Conservation (phyloP, 1,140 invertebrate genomes). For the Rhagoletis pomonella region DNA sequence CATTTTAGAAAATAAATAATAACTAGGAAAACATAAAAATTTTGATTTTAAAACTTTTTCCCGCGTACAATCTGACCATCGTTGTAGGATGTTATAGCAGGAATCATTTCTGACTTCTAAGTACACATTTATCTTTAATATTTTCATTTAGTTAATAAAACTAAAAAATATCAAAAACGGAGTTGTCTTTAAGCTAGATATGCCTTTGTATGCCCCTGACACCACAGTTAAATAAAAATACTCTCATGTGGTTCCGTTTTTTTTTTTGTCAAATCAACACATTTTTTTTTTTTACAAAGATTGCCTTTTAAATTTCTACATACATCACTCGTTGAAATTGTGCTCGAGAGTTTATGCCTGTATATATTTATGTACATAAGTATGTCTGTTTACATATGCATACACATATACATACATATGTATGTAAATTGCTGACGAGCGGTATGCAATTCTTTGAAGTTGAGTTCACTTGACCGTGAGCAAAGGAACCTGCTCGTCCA, state of each 20-base stretch:
- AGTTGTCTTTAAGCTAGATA: neutral
- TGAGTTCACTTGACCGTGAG: slow-evolving; percentile 48
- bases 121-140: too few species aligned
- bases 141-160: too few species aligned
- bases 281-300: neutral
- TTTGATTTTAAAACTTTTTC: too few species aligned
- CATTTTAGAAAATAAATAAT: too few species aligned
- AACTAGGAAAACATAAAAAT: too few species aligned
- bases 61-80: too few species aligned
- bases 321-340: neutral
- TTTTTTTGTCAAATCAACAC: neutral
- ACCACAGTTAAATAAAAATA: too few species aligned
- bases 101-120: too few species aligned
- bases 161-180: too few species aligned
- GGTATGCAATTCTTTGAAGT: slow-evolving; percentile 13
- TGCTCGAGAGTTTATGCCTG: neutral
- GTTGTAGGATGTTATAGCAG: too few species aligned
- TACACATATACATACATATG: neutral
- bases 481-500: slow-evolving; percentile 6
- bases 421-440: slow-evolving; percentile 17
- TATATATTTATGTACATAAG: too few species aligned
- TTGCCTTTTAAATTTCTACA: neutral
- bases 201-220: neutral
- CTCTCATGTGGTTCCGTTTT: neutral
- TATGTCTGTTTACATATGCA: neutral